Percentiles rank a stretch among this genome's conserved stretches.
These are phyloP conservation scores for Miichthys miiuy DNA, from an alignment of 2,797 vertebrate genomes.

Conservation along the genomic window DNA sequence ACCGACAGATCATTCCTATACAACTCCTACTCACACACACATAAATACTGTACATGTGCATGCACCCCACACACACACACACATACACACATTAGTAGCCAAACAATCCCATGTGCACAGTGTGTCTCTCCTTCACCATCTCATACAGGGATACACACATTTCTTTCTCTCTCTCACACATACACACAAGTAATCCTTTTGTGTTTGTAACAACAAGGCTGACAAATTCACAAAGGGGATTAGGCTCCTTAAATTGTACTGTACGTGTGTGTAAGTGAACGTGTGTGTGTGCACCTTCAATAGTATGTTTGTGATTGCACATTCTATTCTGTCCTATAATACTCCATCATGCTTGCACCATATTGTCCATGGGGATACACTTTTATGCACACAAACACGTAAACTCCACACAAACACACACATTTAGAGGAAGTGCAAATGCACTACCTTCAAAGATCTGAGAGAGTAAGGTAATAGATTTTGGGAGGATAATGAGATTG, in stretches of 20 bases:
- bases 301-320: constrained; percentile 47
- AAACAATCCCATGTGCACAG: constrained; percentile 14
- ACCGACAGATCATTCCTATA: constrained; percentile 61
- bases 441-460: constrained; percentile 28
- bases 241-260: constrained; percentile 53
- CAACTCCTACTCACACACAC: constrained; percentile 14
- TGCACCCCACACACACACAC: constrained; percentile 1
- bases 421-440: constrained; percentile 13
- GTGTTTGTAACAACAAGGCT: constrained; percentile 67
- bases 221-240: constrained; percentile 70
- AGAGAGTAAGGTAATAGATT: constrained; percentile 53
- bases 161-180: not conserved
- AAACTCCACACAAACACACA: not conserved
- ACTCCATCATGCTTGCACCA: constrained; percentile 48
- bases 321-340: constrained; percentile 41
- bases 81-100: constrained; percentile 9
- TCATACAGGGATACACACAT: constrained; percentile 14
- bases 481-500: constrained; percentile 56
- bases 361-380: constrained; percentile 41
- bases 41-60: not conserved
- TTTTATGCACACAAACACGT: not conserved
- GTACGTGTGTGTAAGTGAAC: constrained; percentile 26
- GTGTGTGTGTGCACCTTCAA: constrained; percentile 22
- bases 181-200: constrained; percentile 62
- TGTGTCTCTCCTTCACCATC: constrained; percentile 14